Base-by-base conservation (phyloP, 30 jellyfish, hydroid and myxozoan genomes). In the Aurelia sp. region DNA sequence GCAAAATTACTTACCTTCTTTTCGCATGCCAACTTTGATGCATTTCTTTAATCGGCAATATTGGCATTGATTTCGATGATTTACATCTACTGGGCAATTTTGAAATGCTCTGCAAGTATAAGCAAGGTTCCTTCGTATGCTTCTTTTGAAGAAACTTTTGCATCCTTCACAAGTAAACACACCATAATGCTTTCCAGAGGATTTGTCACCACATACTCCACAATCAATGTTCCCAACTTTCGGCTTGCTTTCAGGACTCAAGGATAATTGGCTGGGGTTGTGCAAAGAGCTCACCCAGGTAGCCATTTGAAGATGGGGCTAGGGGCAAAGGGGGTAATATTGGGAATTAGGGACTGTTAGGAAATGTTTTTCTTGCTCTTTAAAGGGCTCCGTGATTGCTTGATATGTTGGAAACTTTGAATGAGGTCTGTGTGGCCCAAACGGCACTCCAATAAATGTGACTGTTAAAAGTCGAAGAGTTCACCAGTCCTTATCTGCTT, bases 151-250 rank as follows among this genome's bases (percentile, higher is more conserved):
- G 86, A 93, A 93, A 60, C 98, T 93, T 63, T 93, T 93, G 90
- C 98, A 93, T 30, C 98, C 98, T 85, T 94, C 99, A 64, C 99
- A 94, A 16, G 99, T 94, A 71, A 81, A 88, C 20, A 94, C 99
- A 11, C 99, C 99, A 73, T 94, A 94, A 72, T 94, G 99, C 78
- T 94, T 94, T 27, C 99, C 99, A 0, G 99, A 94, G 5, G 97
- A 87, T 61, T 94, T 94, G 58, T 94, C 99, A 0, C 99, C 99
- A 66, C 99, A 94, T 20, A 94, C 99, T 27, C 91, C 93, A 63
- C 99, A 94, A 63, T 85, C 97, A 27, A 94, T 74, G 74, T 62
- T 79, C 5, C 92, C 96, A 44, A 68, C 81, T 57, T 91, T 86
- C 13, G 93, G 93, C 72, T 91, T 91, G 84, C 75, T 72, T 24